phyloP scores from a whole-genome alignment of 1,140 invertebrate genomes.

The Bombus haemorrhoidalis region DNA sequence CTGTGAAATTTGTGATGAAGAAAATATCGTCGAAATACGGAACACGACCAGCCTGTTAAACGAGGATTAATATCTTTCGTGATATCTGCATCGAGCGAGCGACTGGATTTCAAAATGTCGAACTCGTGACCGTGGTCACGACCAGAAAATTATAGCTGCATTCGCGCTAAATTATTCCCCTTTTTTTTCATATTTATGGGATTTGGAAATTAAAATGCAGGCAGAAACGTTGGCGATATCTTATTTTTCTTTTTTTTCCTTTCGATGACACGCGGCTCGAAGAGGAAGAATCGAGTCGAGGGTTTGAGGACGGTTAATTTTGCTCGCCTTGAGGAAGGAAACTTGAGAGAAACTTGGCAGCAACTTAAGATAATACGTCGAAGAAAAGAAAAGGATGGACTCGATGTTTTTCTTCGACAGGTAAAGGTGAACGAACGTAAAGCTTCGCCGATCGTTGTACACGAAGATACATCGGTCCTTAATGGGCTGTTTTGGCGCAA shows the following conservation, averaged over 20 bases:
- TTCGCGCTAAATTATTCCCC: constrained; percentile 9
- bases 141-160: constrained; percentile 6
- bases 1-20: background rate
- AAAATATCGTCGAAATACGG: background rate
- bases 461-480: background rate
- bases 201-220: background rate
- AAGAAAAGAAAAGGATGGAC: background rate
- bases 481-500: background rate
- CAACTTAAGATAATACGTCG: background rate
- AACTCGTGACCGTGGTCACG: background rate
- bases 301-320: background rate
- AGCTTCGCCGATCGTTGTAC: background rate
- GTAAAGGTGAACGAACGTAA: background rate
- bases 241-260: background rate
- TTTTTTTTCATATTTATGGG: background rate
- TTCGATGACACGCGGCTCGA: no score
- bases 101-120: background rate
- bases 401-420: no score
- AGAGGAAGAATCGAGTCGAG: no score
- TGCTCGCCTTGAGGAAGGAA: no score
- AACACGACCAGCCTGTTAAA: no score
- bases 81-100: background rate
- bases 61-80: background rate
- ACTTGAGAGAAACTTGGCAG: background rate
- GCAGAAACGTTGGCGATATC: background rate